Percentiles rank a stretch among this genome's conserved stretches.
Evolutionary conservation across 1,140 invertebrate genomes (phyloP).

Genomic region (Meteorus sp.): DNA sequence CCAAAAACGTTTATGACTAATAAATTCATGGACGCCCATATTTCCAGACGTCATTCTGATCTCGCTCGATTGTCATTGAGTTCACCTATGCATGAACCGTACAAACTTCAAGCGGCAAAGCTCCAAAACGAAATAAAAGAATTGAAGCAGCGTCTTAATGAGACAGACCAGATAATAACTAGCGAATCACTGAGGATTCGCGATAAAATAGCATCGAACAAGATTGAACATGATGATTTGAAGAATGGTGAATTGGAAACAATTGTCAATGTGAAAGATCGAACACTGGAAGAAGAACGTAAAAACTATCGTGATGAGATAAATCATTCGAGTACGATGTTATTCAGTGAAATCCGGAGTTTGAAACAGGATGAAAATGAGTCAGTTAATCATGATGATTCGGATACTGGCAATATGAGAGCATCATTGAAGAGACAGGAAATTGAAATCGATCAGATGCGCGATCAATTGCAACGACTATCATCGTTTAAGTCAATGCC

Average conservation of each 20-base stretch:
- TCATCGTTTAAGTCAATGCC: slow-evolving; percentile 37
- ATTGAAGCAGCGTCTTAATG: slow-evolving; percentile 62
- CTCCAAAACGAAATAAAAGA: slow-evolving; percentile 63
- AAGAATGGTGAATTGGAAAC: slow-evolving; percentile 34
- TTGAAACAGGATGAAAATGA: slow-evolving; percentile 33
- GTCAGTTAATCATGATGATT: slow-evolving; percentile 24
- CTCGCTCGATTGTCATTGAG: slow-evolving; percentile 24
- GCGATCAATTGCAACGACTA: slow-evolving; percentile 40
- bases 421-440: slow-evolving; percentile 46
- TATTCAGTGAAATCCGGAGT: slow-evolving; percentile 47
- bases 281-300: slow-evolving; percentile 54
- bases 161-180: slow-evolving; percentile 59
- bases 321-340: slow-evolving; percentile 39
- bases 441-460: slow-evolving; percentile 46
- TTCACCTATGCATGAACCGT: slow-evolving; percentile 47
- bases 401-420: slow-evolving; percentile 32
- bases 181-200: slow-evolving; percentile 46
- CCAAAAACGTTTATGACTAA: slow-evolving; percentile 52
- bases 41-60: slow-evolving; percentile 46
- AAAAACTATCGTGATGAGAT: slow-evolving; percentile 55
- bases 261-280: slow-evolving; percentile 24
- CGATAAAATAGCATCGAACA: slow-evolving; percentile 45
- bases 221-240: slow-evolving; percentile 42
- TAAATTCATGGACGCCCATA: slow-evolving; percentile 47
- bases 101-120: slow-evolving; percentile 60